These are phyloP conservation scores for Vandiemenella viatica DNA, from an alignment of 2,888 invertebrate species.

Conservation along the genomic window DNA sequence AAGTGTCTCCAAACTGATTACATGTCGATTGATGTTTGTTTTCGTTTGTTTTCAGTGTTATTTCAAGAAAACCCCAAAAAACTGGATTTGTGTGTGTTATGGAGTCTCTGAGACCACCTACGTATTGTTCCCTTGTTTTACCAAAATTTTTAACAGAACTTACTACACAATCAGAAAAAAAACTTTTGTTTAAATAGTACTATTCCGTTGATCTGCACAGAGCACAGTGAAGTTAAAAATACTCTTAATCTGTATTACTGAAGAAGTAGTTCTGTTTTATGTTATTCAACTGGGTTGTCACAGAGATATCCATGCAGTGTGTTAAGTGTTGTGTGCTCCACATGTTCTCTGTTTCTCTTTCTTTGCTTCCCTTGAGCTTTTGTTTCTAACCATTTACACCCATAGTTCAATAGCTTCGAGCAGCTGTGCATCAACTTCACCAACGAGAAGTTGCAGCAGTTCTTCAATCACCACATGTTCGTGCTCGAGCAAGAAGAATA, in stretches of 20 bases:
- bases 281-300: too few relatives aligned
- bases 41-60: not conserved
- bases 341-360: not conserved
- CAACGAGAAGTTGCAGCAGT: slow-evolving; percentile 79
- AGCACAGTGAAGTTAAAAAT: too few relatives aligned
- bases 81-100: not conserved
- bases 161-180: too few relatives aligned
- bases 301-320: not conserved
- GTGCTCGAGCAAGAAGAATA: slow-evolving; percentile 88
- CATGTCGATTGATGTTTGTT: not conserved
- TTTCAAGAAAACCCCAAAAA: not conserved
- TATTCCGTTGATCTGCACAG: too few relatives aligned
- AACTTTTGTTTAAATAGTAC: too few relatives aligned
- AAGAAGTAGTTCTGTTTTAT: too few relatives aligned
- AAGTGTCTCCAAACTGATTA: not conserved
- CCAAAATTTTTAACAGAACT: too few relatives aligned
- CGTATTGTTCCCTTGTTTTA: too few relatives aligned
- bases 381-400: slow-evolving; percentile 7
- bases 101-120: not conserved
- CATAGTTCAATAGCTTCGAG: slow-evolving; percentile 76
- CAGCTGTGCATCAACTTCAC: slow-evolving; percentile 90
- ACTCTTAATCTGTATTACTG: too few relatives aligned
- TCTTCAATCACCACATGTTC: slow-evolving; percentile 92
- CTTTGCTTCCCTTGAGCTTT: slow-evolving; percentile 3
- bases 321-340: not conserved